Conservation (phyloP, 2,113 vertebrate species). For the Takifugu flavidus region DNA sequence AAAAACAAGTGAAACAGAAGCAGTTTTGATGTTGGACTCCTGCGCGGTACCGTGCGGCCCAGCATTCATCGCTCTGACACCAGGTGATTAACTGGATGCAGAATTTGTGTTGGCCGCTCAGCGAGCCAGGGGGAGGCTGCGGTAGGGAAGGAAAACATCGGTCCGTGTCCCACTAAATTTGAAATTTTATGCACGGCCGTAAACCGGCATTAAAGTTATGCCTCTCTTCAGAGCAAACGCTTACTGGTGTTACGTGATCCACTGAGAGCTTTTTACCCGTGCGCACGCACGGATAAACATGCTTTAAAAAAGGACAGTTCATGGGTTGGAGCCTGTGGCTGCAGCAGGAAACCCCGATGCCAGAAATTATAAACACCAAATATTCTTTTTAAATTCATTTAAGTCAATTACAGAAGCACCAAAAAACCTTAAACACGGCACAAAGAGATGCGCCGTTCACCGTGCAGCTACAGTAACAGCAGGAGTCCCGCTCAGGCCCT, state of each 20-base stretch:
- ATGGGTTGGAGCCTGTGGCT: conserved; percentile 38
- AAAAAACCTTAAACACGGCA: too few species aligned
- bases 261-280: too few species aligned
- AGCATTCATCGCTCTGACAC: conserved; percentile 35
- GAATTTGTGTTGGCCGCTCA: conserved; percentile 55
- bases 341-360: conserved; percentile 54
- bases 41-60: neutral
- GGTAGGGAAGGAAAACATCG: conserved; percentile 60
- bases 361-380: conserved; percentile 53
- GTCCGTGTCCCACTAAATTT: conserved; percentile 26
- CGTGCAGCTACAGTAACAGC: too few species aligned
- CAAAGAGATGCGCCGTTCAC: too few species aligned
- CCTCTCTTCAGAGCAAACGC: too few species aligned
- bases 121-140: conserved; percentile 34
- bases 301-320: conserved; percentile 18
- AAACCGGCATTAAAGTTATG: neutral
- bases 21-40: too few species aligned
- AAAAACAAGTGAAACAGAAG: too few species aligned
- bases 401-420: too few species aligned
- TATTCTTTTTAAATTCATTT: too few species aligned
- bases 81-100: conserved; percentile 45
- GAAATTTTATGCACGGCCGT: conserved; percentile 13
- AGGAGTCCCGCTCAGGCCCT: too few species aligned
- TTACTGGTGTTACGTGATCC: too few species aligned
- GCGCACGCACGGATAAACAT: too few species aligned